These are phyloP conservation scores for Aelia acuminata DNA, from an alignment of 2,888 invertebrate species.

Conservation along the genomic window DNA sequence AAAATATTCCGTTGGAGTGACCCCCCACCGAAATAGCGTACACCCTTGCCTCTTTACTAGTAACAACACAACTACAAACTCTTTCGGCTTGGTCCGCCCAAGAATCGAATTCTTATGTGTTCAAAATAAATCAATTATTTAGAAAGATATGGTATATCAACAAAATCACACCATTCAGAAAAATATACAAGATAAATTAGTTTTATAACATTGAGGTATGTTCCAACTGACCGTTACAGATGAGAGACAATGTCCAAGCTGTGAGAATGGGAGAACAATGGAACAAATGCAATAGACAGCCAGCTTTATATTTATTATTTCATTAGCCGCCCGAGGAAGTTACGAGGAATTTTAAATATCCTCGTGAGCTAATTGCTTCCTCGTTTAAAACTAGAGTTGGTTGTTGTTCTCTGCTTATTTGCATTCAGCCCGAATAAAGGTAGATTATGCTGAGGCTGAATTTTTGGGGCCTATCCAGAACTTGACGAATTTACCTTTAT, in stretches of 20 bases:
- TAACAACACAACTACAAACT: too few relatives aligned
- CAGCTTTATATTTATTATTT: slow-evolving; percentile 14
- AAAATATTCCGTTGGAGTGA: too few relatives aligned
- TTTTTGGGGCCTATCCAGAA: background rate
- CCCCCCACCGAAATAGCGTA: too few relatives aligned
- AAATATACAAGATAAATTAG: too few relatives aligned
- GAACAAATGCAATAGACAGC: background rate
- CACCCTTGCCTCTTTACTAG: too few relatives aligned
- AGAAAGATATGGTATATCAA: too few relatives aligned
- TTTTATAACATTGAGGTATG: background rate
- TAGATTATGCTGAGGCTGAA: background rate
- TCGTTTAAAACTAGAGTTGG: slow-evolving; percentile 10
- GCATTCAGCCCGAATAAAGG: background rate
- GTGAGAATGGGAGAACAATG: slow-evolving; percentile 2
- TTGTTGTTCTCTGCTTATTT: slow-evolving; percentile 3
- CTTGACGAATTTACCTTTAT: too few relatives aligned
- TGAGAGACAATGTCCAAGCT: background rate
- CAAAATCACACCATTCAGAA: too few relatives aligned
- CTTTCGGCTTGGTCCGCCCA: too few relatives aligned
- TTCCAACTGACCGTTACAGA: background rate
- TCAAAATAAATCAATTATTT: too few relatives aligned
- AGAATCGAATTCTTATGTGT: too few relatives aligned
- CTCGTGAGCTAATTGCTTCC: slow-evolving; percentile 39
- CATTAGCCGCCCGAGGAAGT: background rate
- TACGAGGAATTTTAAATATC: slow-evolving; percentile 21